Conservation (phyloP, 2,113 vertebrate species). For the Pimephales promelas region DNA sequence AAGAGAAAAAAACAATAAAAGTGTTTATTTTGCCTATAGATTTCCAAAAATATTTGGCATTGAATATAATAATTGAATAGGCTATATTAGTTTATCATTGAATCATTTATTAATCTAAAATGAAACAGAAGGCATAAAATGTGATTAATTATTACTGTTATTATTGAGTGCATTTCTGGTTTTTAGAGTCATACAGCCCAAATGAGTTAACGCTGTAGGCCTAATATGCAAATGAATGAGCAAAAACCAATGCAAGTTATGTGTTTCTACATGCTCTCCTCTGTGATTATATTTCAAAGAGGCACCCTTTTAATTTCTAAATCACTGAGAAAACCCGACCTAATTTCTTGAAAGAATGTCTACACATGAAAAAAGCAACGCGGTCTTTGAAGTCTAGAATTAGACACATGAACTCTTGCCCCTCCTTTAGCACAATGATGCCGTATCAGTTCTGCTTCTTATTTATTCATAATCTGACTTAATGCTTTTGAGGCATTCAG, state of each 20-base stretch:
- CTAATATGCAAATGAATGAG: conserved; percentile 30
- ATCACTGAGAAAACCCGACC: conserved; percentile 78
- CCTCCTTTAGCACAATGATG: conserved; percentile 61
- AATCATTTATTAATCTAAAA: not conserved
- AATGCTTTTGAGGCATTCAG: conserved; percentile 58
- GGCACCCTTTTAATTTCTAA: conserved; percentile 74
- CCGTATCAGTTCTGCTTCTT: conserved; percentile 53
- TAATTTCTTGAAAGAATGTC: conserved; percentile 73
- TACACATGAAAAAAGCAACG: conserved; percentile 68
- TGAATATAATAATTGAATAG: not conserved
- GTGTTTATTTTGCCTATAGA: too few species aligned
- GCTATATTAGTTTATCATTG: not conserved
- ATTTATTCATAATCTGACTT: conserved; percentile 62
- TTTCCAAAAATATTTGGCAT: too few species aligned
- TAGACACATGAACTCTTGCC: conserved; percentile 71
- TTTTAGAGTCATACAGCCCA: not conserved
- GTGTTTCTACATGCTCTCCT: conserved; percentile 73
- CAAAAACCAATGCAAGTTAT: conserved; percentile 62
- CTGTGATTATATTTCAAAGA: conserved; percentile 80
- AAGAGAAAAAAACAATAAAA: not conserved
- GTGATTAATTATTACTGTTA: not conserved
- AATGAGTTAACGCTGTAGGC: not conserved
- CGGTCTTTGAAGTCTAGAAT: conserved; percentile 80
- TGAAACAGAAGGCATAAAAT: not conserved
- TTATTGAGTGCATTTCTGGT: not conserved